Evolutionary conservation across 2,797 vertebrate species (phyloP).

Genomic region (Girardinus metallicus): DNA sequence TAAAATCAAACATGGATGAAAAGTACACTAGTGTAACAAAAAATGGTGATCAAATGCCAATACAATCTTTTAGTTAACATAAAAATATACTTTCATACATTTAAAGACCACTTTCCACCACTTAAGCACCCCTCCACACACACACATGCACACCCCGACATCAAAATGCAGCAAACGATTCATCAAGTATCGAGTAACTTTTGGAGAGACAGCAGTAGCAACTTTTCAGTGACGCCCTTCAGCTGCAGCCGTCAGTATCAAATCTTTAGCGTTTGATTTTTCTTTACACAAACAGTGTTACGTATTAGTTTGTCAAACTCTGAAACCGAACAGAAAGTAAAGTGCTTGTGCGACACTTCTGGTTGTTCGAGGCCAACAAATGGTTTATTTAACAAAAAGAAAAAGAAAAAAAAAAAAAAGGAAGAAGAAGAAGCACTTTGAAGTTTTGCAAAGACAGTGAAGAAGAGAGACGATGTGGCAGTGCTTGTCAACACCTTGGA

Average conservation of each 20-base stretch:
- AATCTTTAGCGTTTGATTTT: slow-evolving; percentile 64
- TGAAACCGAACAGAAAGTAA: slow-evolving; percentile 71
- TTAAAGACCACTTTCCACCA: slow-evolving; percentile 72
- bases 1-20: slow-evolving; percentile 82
- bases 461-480: slow-evolving; percentile 68
- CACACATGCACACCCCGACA: slow-evolving; percentile 23
- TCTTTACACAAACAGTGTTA: slow-evolving; percentile 46
- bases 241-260: slow-evolving; percentile 46
- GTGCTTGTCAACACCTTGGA: slow-evolving; percentile 72
- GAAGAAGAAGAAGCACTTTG: slow-evolving; percentile 67
- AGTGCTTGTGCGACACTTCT: slow-evolving; percentile 82
- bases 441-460: slow-evolving; percentile 45
- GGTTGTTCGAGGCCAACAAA: slow-evolving; percentile 76
- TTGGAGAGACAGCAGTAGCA: slow-evolving; percentile 79
- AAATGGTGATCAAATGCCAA: slow-evolving; percentile 78
- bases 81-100: slow-evolving; percentile 81
- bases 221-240: slow-evolving; percentile 62
- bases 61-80: slow-evolving; percentile 87
- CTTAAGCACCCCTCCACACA: slow-evolving; percentile 12
- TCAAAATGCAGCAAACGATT: slow-evolving; percentile 81
- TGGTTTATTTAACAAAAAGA: slow-evolving; percentile 40
- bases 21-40: slow-evolving; percentile 84
- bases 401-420: not conserved
- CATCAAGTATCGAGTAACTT: slow-evolving; percentile 72
- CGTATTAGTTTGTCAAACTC: slow-evolving; percentile 35